phyloP scores from a whole-genome alignment of 2,113 vertebrate species.

The Pheucticus melanocephalus region DNA sequence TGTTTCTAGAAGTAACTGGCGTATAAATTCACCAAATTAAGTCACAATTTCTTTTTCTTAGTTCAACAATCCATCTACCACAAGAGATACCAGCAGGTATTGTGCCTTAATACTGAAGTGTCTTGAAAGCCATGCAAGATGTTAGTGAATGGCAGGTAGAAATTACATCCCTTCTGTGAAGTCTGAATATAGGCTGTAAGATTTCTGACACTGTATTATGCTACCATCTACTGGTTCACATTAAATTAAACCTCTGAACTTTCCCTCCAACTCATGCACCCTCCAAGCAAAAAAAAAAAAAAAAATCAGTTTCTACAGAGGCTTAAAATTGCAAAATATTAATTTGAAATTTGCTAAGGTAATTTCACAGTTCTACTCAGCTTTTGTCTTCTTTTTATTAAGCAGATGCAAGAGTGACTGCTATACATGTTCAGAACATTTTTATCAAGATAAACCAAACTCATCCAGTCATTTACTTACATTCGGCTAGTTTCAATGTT shows the following conservation, averaged over 20 bases:
- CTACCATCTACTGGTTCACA: slow-evolving; percentile 30
- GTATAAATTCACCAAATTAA: not conserved
- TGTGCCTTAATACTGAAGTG: not conserved
- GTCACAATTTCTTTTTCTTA: not conserved
- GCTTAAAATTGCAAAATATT: not conserved
- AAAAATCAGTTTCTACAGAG: not conserved
- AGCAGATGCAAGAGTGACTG: not conserved
- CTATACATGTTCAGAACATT: not conserved
- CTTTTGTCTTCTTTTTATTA: not conserved
- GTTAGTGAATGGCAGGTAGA: not conserved
- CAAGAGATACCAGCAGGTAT: not conserved
- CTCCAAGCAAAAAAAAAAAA: not conserved
- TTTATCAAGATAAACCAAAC: not conserved
- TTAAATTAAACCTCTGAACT: not conserved
- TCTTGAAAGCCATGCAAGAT: not conserved
- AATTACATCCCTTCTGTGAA: not conserved
- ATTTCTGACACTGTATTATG: slow-evolving; percentile 24
- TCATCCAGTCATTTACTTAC: slow-evolving; percentile 79
- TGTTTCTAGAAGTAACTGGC: not conserved
- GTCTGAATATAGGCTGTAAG: not conserved
- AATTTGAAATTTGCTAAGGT: not conserved
- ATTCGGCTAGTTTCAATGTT: slow-evolving; percentile 94
- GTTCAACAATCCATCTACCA: not conserved
- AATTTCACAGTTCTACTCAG: not conserved
- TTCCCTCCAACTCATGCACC: not conserved